Percentiles rank a stretch among this genome's conserved stretches.
Evolutionary conservation across 2,113 vertebrate species (phyloP).

Genomic region (Xiphophorus hellerii): DNA sequence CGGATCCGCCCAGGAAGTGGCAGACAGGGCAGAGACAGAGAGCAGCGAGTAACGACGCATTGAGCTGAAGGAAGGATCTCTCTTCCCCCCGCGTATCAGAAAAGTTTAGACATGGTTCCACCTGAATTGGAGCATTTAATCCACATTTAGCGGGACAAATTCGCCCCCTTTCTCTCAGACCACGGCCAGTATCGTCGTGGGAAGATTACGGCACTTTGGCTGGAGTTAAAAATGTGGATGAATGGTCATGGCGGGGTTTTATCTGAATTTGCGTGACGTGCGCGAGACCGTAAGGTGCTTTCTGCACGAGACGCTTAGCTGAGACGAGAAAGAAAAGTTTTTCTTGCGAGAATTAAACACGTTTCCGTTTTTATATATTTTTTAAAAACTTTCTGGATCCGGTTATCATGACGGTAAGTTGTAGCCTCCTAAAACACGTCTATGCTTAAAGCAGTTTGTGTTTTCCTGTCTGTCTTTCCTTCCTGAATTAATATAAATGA

Average conservation of each 20-base stretch:
- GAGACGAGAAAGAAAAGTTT: not conserved
- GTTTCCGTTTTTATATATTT: conserved; percentile 16
- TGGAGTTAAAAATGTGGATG: conserved; percentile 25
- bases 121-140: not conserved
- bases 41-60: conserved; percentile 10
- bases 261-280: conserved; percentile 14
- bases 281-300: conserved; percentile 25
- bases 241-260: conserved; percentile 62
- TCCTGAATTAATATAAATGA: conserved; percentile 31
- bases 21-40: conserved; percentile 20
- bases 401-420: conserved; percentile 80
- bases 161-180: not conserved
- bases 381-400: conserved; percentile 49
- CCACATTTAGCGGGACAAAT: not conserved
- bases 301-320: conserved; percentile 2
- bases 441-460: conserved; percentile 22
- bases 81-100: conserved; percentile 8
- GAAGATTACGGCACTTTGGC: conserved; percentile 12
- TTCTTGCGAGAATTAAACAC: conserved; percentile 24
- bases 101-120: conserved; percentile 9
- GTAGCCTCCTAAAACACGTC: conserved; percentile 1
- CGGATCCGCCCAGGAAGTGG: conserved; percentile 82
- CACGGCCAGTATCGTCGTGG: not conserved
- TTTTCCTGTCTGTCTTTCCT: conserved; percentile 39
- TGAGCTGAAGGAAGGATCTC: not conserved